Evolutionary conservation across 1,140 invertebrate genomes (phyloP), one percentile per base, ranked within the genome.

Genomic region (Diabrotica undecimpunctata): DNA sequence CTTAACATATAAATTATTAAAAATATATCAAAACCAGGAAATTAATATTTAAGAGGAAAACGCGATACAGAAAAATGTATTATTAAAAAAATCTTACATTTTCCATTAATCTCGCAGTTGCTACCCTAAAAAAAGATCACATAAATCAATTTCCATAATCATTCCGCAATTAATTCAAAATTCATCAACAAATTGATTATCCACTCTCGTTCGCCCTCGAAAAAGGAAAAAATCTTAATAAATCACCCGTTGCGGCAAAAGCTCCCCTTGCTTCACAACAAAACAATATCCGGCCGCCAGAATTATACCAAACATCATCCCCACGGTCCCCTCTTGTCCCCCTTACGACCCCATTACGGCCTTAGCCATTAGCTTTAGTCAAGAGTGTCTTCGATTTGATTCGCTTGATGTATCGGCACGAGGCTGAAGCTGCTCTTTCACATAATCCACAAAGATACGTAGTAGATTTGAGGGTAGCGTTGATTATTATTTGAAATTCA

Each of bases 161-260:
- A 46, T 46, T 46, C 41, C 8, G 8, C 41, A 46, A 46, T 46
- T 46, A 46, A 46, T 46, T 46, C 41, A 46, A 46, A 46, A 46
- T 46, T 46, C 41, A 46, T 46, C 41, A 46, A 46, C 41, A 46
- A 46, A 46, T 46, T 46, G 41, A 46, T 46, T 46, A 46, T 46
- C 41, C 41, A 10, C 41, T 46, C 41, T 46, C 41, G 41, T 46
- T 46, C 8, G 41, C 5, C n/a, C n/a, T 46, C n/a, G n/a, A 10
- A 5, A 46, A 46, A 46, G 41, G 41, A 46, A 46, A 46, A 46
- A 46, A 46, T 46, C 41, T 46, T 46, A 46, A 46, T 46, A 46
- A 46, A 46, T 46, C 41, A 46, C 41, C 41, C 8, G 41, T 46
- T n/a, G 41, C 8, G n/a, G 41, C 8, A 8, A 25, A 25, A 25